Evolutionary conservation across 2,113 vertebrate species (phyloP), one percentile per base, ranked within the genome.

Genomic region (Agapornis roseicollis): DNA sequence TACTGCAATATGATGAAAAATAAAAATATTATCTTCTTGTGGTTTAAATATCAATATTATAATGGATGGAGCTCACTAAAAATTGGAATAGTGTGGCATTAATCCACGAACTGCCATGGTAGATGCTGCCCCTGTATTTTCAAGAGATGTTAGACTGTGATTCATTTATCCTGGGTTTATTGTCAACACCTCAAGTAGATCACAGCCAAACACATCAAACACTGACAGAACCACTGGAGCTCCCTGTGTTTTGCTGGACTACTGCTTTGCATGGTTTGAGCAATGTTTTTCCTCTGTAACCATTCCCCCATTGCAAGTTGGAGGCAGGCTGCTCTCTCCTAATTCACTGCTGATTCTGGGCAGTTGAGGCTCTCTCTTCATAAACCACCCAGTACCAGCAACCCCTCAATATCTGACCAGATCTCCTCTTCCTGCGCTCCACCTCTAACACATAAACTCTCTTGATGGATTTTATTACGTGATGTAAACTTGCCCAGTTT

Each of bases 401-500:
- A 88, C 82, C 90, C 9, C 12, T 81, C 89, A 94, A 35, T 50
- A 65, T 88, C 81, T 85, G 94, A n/a, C 71, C 55, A 60, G 28
- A 42, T 39, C 74, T 85, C 70, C 68, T 42, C 76, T 83, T 78
- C 69, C 93, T 65, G 70, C 76, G 39, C 58, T 88, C 68, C 81
- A 50, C 49, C 77, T 89, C 85, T 72, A 78, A 78, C 49, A 20
- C 73, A 88, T 72, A 72, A 85, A 92, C 80, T 78, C n/a, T 81
- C 49, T 29, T 44, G 92, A 87, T 81, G 53, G 74, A 60, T 95
- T 97, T 96, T 93, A 90, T 85, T 80, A 42, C 1, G 5, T 55
- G 85, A 33, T 53, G 78, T 95, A 91, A 97, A 95, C 47, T 76
- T 96, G 89, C 63, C 64, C 80, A n/a, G 23, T 94, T 96, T 92